A percentile compares a stretch with the other conserved stretches of the same genome.
Conservation (phyloP, 2,113 vertebrate species). For the Oceanodroma tethys region DNA sequence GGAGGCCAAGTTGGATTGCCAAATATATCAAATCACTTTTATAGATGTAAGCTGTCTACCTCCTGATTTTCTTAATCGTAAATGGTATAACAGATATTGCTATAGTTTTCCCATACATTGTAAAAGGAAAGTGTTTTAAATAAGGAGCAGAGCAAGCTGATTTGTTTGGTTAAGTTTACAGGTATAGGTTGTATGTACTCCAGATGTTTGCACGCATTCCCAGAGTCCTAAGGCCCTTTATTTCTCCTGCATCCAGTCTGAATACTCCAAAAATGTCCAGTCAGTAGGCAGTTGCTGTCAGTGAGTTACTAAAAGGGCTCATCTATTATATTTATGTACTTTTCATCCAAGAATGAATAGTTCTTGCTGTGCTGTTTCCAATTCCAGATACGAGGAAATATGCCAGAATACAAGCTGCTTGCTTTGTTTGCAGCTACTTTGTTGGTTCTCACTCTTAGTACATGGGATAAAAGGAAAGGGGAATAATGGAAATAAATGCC, state of each 20-base stretch:
- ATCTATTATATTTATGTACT: slow-evolving; percentile 34
- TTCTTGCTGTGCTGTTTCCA: slow-evolving; percentile 1
- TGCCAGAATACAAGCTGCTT: slow-evolving; percentile 1
- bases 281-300: slow-evolving; percentile 24
- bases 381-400: not conserved
- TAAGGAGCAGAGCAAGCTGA: slow-evolving; percentile 65
- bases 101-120: slow-evolving; percentile 55
- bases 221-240: slow-evolving; percentile 20
- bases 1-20: slow-evolving; percentile 36
- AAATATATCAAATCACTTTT: slow-evolving; percentile 67
- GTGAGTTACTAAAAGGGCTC: slow-evolving; percentile 9
- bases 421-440: slow-evolving; percentile 41
- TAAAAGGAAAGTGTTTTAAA: slow-evolving; percentile 75
- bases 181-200: slow-evolving; percentile 64
- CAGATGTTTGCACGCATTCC: slow-evolving; percentile 67
- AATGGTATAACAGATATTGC: slow-evolving; percentile 62
- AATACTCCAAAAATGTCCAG: not conserved
- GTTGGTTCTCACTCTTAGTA: not conserved
- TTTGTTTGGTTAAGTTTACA: slow-evolving; percentile 73
- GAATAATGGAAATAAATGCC: not conserved
- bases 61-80: slow-evolving; percentile 70
- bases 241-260: slow-evolving; percentile 16
- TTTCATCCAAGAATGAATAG: slow-evolving; percentile 32
- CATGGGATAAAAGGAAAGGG: not conserved
- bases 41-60: slow-evolving; percentile 71